Evolutionary conservation across 1,140 invertebrate genomes (phyloP).

Genomic region (Nasonia longicornis): DNA sequence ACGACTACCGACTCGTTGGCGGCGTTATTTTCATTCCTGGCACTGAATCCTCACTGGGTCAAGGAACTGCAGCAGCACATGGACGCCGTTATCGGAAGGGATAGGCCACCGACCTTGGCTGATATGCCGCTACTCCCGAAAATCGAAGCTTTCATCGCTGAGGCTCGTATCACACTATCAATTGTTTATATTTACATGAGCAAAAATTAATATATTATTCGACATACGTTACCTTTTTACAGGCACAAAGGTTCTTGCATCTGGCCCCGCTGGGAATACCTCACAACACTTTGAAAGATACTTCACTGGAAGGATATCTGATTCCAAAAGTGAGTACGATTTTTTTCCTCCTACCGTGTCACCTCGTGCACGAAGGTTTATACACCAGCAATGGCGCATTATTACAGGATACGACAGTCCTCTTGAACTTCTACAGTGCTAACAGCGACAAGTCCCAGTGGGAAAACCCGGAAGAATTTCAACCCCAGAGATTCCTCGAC

Average conservation of each 20-base stretch:
- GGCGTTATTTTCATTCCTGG: constrained; percentile 75
- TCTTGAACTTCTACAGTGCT: constrained; percentile 75
- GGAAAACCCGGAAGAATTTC: constrained; percentile 78
- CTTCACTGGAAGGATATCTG: constrained; percentile 71
- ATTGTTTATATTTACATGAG: not conserved
- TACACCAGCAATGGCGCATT: not conserved
- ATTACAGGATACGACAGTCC: constrained; percentile 75
- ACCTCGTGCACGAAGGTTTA: too few species aligned
- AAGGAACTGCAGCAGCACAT: constrained; percentile 77
- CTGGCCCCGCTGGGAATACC: constrained; percentile 75
- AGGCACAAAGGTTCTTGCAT: constrained; percentile 73
- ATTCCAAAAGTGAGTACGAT: constrained; percentile 74
- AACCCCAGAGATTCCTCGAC: constrained; percentile 80
- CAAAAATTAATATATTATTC: not conserved
- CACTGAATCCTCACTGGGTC: constrained; percentile 76
- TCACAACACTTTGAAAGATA: constrained; percentile 71
- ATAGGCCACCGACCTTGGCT: constrained; percentile 70
- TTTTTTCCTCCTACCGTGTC: not conserved
- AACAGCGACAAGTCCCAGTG: constrained; percentile 78
- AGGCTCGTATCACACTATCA: constrained; percentile 61
- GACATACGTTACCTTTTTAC: constrained; percentile 63
- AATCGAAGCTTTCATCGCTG: constrained; percentile 63
- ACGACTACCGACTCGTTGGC: constrained; percentile 77
- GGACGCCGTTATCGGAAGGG: constrained; percentile 73
- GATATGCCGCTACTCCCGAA: constrained; percentile 69